phyloP scores from a whole-genome alignment of 2,113 vertebrate species.

The Delphinus delphis region DNA sequence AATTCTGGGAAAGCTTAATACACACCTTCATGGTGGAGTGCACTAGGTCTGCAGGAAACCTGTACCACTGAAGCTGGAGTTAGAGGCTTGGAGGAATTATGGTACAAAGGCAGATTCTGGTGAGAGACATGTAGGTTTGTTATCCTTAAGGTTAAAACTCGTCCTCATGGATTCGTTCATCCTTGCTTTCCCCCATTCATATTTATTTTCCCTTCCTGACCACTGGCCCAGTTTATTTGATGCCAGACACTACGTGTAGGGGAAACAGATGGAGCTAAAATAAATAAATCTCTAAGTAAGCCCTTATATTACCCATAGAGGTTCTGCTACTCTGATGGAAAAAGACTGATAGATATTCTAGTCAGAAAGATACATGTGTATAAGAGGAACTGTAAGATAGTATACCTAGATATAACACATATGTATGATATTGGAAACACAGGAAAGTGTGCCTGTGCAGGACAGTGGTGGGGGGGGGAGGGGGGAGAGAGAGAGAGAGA shows the following conservation, averaged over 20 bases:
- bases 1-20: not conserved
- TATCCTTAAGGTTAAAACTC: not conserved
- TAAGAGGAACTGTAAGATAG: not conserved
- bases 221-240: not conserved
- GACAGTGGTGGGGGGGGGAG: accelerated
- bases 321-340: not conserved
- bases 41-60: not conserved
- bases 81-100: not conserved
- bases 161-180: not conserved
- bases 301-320: not conserved
- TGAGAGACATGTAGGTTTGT: not conserved
- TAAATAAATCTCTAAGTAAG: slow-evolving; percentile 12
- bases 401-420: not conserved
- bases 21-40: not conserved
- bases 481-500: no score
- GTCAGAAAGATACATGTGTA: not conserved
- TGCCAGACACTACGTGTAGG: not conserved
- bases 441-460: not conserved
- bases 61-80: not conserved
- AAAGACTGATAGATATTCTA: not conserved
- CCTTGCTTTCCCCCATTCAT: not conserved
- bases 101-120: not conserved
- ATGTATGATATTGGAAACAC: not conserved
- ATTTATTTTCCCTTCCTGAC: not conserved
- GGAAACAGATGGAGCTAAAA: not conserved